phyloP scores from a whole-genome alignment of 2,888 invertebrate genomes.

The Eugnorisma glareosa region DNA sequence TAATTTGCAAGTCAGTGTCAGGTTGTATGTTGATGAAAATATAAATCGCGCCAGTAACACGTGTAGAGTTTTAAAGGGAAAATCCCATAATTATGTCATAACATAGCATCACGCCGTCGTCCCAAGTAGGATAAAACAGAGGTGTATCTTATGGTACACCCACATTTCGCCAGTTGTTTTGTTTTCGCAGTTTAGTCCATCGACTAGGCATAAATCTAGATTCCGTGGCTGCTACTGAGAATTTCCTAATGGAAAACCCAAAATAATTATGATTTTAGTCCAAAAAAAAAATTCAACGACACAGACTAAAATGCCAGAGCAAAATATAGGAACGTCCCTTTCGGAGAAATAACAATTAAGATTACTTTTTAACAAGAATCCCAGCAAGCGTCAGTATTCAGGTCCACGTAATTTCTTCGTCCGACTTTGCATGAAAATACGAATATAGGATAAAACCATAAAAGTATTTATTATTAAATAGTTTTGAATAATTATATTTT shows the following conservation, averaged over 20 bases:
- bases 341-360: neutral
- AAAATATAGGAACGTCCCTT: neutral
- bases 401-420: conserved; percentile 23
- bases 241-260: neutral
- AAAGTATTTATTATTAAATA: neutral
- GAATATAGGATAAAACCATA: conserved; percentile 7
- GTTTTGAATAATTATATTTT: neutral
- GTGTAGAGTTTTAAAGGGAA: no score
- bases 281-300: neutral
- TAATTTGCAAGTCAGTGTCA: no score
- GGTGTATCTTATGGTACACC: neutral
- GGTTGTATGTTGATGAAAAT: no score
- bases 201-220: neutral
- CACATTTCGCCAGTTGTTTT: neutral
- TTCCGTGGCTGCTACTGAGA: neutral
- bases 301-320: neutral
- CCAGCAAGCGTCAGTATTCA: neutral
- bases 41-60: no score
- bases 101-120: neutral
- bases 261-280: neutral
- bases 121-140: neutral
- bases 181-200: neutral
- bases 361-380: neutral
- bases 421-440: neutral
- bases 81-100: no score